Conservation (phyloP, 2,888 invertebrate species). For the Drosophila meridionalis region DNA sequence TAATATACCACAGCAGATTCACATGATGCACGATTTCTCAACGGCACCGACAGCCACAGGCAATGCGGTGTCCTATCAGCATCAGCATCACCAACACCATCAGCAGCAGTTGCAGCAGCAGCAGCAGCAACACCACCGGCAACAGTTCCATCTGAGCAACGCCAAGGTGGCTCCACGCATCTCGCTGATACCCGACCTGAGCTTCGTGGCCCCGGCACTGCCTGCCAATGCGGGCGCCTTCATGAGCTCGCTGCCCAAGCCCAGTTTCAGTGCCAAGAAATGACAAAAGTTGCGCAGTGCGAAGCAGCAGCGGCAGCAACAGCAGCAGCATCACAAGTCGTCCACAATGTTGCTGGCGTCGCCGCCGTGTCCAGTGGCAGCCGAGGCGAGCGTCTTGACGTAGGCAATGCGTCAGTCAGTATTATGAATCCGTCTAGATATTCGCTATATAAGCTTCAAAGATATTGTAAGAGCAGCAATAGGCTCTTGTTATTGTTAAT, state of each 20-base stretch:
- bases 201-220: constrained; percentile 86
- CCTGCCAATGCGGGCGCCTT: constrained; percentile 84
- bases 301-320: constrained; percentile 35
- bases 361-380: constrained; percentile 41
- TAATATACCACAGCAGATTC: constrained; percentile 78
- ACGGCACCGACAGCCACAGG: constrained; percentile 62
- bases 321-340: constrained; percentile 42
- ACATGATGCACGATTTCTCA: constrained; percentile 84
- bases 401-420: constrained; percentile 64
- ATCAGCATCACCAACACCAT: constrained; percentile 56
- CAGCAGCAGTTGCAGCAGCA: constrained; percentile 40
- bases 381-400: constrained; percentile 63
- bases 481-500: constrained; percentile 54
- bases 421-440: constrained; percentile 79
- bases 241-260: constrained; percentile 82
- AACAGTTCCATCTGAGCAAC: constrained; percentile 79
- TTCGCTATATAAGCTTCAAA: constrained; percentile 37
- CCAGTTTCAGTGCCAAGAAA: constrained; percentile 83
- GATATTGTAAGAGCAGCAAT: constrained; percentile 36
- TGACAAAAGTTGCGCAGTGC: constrained; percentile 83
- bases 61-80: constrained; percentile 49
- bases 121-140: constrained; percentile 51
- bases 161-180: constrained; percentile 85
- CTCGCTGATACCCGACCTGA: constrained; percentile 86
- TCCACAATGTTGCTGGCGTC: constrained; percentile 33